A percentile compares a stretch with the other conserved stretches of the same genome.
Evolutionary conservation across 2,797 vertebrate genomes (phyloP).

Genomic region (Adrianichthys oophorus): DNA sequence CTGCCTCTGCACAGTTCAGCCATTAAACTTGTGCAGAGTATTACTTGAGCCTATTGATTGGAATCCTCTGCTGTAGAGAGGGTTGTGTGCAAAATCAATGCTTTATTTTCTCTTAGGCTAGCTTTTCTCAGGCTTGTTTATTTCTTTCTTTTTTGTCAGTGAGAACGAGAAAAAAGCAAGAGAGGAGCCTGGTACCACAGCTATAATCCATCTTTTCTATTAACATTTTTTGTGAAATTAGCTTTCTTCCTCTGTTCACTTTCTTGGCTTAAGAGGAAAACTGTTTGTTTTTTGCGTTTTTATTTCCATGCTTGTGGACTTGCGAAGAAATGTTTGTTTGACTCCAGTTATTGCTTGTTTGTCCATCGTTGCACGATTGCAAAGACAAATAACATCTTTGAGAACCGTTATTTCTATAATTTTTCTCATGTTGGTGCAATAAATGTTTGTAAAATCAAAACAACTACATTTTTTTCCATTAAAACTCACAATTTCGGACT

Average conservation of each 20-base stretch:
- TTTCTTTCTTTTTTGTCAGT: conserved; percentile 57
- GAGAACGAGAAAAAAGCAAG: conserved; percentile 62
- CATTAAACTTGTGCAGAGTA: conserved; percentile 75
- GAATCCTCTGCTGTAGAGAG: conserved; percentile 65
- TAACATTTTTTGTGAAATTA: conserved; percentile 31
- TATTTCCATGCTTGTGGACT: conserved; percentile 31
- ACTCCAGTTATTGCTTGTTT: conserved; percentile 1
- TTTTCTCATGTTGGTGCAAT: background rate
- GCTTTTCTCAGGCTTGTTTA: conserved; percentile 59
- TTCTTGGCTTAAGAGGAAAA: conserved; percentile 10
- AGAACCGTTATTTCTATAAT: too few relatives aligned
- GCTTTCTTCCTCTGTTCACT: conserved; percentile 24
- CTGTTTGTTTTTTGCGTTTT: conserved; percentile 22
- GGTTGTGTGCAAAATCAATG: conserved; percentile 77
- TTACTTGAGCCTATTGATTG: conserved; percentile 76
- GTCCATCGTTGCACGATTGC: background rate
- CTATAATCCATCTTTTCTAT: conserved; percentile 30
- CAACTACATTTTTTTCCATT: too few relatives aligned
- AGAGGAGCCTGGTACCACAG: conserved; percentile 38
- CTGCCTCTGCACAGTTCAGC: conserved; percentile 63
- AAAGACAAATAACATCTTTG: too few relatives aligned
- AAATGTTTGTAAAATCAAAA: background rate
- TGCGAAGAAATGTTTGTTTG: conserved; percentile 11
- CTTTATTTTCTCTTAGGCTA: conserved; percentile 76
- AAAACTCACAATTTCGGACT: too few relatives aligned